Percentiles rank a stretch among this genome's conserved stretches.
Evolutionary conservation across 2,888 invertebrate species (phyloP).

Genomic region (Hirtodrosophila alboralis): DNA sequence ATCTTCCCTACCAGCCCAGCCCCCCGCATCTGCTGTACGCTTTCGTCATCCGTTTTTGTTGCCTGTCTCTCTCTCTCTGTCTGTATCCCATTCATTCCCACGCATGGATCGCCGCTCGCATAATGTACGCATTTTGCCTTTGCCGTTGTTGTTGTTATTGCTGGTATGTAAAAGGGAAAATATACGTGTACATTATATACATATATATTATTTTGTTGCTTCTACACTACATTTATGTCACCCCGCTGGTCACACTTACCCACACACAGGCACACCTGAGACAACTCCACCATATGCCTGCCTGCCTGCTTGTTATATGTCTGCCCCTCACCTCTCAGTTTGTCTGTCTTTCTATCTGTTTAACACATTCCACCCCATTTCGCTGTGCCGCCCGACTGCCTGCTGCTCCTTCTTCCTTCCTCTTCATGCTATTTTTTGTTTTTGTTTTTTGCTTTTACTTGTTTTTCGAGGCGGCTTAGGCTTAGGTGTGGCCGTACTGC

Average conservation of each 20-base stretch:
- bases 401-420: conserved; percentile 37
- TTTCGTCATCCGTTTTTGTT: conserved; percentile 54
- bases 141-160: conserved; percentile 43
- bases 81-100: conserved; percentile 53
- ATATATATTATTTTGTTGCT: conserved; percentile 43
- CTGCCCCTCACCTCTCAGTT: conserved; percentile 10
- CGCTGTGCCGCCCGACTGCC: conserved; percentile 55
- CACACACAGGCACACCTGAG: conserved; percentile 64
- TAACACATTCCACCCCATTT: conserved; percentile 77
- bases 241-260: conserved; percentile 56
- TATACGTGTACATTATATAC: conserved; percentile 15
- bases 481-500: conserved; percentile 74
- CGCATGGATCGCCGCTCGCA: conserved; percentile 57
- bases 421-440: conserved; percentile 35
- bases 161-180: conserved; percentile 63
- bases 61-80: conserved; percentile 12
- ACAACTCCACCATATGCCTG: conserved; percentile 70
- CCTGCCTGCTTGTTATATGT: too few relatives aligned
- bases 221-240: conserved; percentile 60
- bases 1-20: conserved; percentile 31
- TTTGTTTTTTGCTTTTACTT: conserved; percentile 55
- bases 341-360: conserved; percentile 52
- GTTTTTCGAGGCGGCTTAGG: conserved; percentile 51
- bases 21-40: conserved; percentile 28
- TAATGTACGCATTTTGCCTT: conserved; percentile 48